phyloP scores from a whole-genome alignment of 2,888 invertebrate species.

The Drosophila nigricruria region DNA sequence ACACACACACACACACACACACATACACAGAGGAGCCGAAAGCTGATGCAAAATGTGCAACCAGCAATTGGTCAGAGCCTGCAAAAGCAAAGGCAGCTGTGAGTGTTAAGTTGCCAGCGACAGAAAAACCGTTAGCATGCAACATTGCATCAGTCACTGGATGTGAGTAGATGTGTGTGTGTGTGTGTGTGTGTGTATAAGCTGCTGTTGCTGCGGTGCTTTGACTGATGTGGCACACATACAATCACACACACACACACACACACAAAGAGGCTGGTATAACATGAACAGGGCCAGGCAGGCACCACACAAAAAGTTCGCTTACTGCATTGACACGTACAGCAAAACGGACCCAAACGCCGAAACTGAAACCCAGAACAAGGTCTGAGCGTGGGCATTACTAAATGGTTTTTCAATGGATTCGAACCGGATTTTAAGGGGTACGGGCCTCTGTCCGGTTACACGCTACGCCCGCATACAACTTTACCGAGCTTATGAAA shows the following conservation, averaged over 20 bases:
- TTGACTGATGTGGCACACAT: slow-evolving; percentile 73
- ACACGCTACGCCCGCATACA: slow-evolving; percentile 46
- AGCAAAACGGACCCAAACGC: slow-evolving; percentile 28
- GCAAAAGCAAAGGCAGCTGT: slow-evolving; percentile 23
- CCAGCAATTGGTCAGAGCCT: slow-evolving; percentile 20
- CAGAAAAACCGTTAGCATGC: slow-evolving; percentile 51
- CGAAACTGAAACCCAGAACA: slow-evolving; percentile 34
- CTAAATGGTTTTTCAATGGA: slow-evolving; percentile 79
- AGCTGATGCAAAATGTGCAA: slow-evolving; percentile 47
- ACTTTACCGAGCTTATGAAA: slow-evolving; percentile 59
- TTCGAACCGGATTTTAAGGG: slow-evolving; percentile 31
- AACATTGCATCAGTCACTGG: slow-evolving; percentile 38
- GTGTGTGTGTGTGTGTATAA: slow-evolving; percentile 24
- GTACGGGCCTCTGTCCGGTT: slow-evolving; percentile 24
- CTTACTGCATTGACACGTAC: slow-evolving; percentile 70
- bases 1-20: neutral
- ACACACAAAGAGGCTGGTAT: neutral
- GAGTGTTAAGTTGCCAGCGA: slow-evolving; percentile 72
- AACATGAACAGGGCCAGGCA: slow-evolving; percentile 32
- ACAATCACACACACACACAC: neutral
- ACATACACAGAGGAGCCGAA: slow-evolving; percentile 31
- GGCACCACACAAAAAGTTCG: slow-evolving; percentile 57
- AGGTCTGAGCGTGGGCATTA: slow-evolving; percentile 28
- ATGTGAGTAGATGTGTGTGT: slow-evolving; percentile 5
- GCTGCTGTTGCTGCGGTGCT: slow-evolving; percentile 69